Evolutionary conservation across 2,113 vertebrate species (phyloP), one percentile per base, ranked within the genome.

Genomic region (Rattus rattus): DNA sequence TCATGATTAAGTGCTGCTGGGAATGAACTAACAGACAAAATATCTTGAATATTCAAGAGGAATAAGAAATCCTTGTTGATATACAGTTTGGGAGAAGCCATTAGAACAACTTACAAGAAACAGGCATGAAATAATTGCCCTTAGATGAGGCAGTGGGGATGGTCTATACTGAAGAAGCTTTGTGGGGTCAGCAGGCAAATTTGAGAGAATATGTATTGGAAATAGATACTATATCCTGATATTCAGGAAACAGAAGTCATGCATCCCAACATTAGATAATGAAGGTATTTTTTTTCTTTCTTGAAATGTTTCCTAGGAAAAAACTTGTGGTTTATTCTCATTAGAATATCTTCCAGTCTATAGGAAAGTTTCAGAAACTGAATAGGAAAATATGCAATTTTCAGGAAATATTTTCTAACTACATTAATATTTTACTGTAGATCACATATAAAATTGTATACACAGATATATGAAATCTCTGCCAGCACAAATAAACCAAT

Each of bases 31-130:
- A 33, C 28, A 90, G 49, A 63, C 17, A 67, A 20, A 47, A 73
- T 28, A 90, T 72, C 14, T 90, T 92, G 86, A 93, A 83, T 92
- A 92, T 89, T 91, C 54, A 92, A 54, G 65, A 97, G 9, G 47
- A 96, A 92, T 33, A 91, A 59, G 4, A 76, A 28, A 75, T 84
- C 33, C 81, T 92, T 73, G 43, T 67, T 67, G 83, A 92, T 72
- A 28, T 90, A 94, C 73, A 24, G 5, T 87, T 95, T 88, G 28
- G 81, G 33, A 72, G 39, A 95, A 96, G 0, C 9, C 24, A 43
- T 52, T n/a, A 88, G 79, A 95, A 77, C 73, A 89, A 88, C 56
- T 49, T 92, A 81, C 14, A 73, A 47, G 54, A 96, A 96, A 87
- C 12, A 83, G 16, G 76, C 16, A 90, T 72, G 43, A 94, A 88